These are phyloP conservation scores for Monoplex corrugatus DNA, from an alignment of 2,888 invertebrate species.

Conservation along the genomic window DNA sequence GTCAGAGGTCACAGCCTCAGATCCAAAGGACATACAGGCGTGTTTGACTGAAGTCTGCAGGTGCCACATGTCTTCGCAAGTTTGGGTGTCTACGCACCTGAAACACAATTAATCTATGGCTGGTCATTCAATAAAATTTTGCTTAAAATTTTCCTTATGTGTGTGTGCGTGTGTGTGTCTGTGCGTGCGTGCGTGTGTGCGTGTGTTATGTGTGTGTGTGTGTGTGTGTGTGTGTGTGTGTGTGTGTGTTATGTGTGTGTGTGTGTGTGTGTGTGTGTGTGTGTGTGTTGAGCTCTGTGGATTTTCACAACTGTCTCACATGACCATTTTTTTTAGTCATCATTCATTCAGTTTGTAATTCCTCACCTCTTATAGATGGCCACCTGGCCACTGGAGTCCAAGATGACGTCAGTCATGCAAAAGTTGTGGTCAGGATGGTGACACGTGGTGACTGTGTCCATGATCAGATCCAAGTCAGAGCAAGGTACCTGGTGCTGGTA, in stretches of 20 bases:
- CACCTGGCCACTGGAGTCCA: not conserved
- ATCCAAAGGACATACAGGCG: not conserved
- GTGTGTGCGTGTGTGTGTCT: not conserved
- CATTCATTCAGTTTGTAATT: not conserved
- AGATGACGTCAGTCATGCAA: conserved; percentile 10
- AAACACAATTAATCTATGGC: too few species aligned
- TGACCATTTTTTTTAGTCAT: too few species aligned
- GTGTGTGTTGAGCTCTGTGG: not conserved
- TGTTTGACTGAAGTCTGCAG: not conserved
- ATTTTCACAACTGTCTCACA: too few species aligned
- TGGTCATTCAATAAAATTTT: too few species aligned
- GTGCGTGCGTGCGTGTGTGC: too few species aligned
- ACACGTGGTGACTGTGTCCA: not conserved
- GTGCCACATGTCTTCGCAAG: not conserved
- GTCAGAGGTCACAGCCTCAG: not conserved
- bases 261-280: not conserved
- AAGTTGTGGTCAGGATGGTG: not conserved
- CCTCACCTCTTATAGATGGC: not conserved
- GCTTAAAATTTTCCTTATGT: too few species aligned
- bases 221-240: too few species aligned
- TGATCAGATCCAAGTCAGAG: not conserved
- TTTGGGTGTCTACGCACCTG: not conserved
- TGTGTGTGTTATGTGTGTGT: not conserved
- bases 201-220: not conserved
- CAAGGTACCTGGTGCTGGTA: not conserved